Base-by-base conservation (phyloP, 1,140 invertebrate species). In the Gerris buenoi region DNA sequence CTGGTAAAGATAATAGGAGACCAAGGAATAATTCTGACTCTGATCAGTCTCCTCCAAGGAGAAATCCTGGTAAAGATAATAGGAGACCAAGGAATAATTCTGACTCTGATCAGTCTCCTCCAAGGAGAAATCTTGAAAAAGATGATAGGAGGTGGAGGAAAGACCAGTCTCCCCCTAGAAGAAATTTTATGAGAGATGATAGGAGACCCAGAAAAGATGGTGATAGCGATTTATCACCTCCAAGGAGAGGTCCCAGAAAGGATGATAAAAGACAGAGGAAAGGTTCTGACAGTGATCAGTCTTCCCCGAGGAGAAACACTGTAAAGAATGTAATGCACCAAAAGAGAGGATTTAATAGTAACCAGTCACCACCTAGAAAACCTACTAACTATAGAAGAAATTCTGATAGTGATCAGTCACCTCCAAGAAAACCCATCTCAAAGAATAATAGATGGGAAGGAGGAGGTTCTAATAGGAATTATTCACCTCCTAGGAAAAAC, bases 221-320 rank as follows among this genome's bases (percentile, higher is more conserved):
- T 46, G 33, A 5, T 46, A 46, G 33, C 25, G 28, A 26, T 58
- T 18, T 60, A 22, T 68, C 61, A 66, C 72, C 71, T 72, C 71
- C 73, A 33, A 76, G 77, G 71, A 65, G 67, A 29, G 77, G 75
- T 63, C 75, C 77, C 58, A 72, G 73, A 26, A 75, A 76, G 71
- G 75, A 72, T 75, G 70, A 61, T 29, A 58, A 58, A 1, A 70
- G 27, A 29, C 58, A 5, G 5, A 60, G 5, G 23, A 60, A 25
- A 5, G 23, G 22, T 25, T 60, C 15, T 15, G 15, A 60, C 15
- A 25, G 58, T 22, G 23, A 73, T 22, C 28, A 61, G 27, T 75
- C 72, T 27, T 72, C 73, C 28, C 69, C 71, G 25, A 71, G 70
- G 28, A 28, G 13, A 18, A 27, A 29, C 2, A 26, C 5, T 22